Evolutionary conservation across 1,140 invertebrate genomes (phyloP), one percentile per base, ranked within the genome.

Genomic region (Marisa cornuarietis): DNA sequence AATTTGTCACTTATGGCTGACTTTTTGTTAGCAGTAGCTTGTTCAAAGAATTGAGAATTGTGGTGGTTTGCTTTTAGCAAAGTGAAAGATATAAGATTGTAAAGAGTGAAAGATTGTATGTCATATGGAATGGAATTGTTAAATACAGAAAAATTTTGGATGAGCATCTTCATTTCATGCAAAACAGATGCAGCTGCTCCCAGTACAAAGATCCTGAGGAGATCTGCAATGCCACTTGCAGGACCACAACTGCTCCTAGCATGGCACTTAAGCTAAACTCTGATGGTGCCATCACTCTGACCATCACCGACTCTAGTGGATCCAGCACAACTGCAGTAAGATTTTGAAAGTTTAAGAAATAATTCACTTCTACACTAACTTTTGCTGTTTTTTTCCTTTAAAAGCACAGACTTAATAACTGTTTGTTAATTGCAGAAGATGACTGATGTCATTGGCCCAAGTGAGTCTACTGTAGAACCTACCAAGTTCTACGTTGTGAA

Each of bases 141-240:
- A 58, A 58, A 58, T 58, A 58, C 0, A 58, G 16, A 18, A 58
- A 58, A 0, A 58, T 58, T 58, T 58, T 58, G 54, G 1, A 58
- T 58, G 54, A 58, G 31, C 54, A 58, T 58, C 54, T 58, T 18
- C 54, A 1, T 18, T 58, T 58, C 54, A 11, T 58, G 54, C 54
- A 58, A 58, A 58, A 7, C 78, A 90, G 89, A 54, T 90, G 89
- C 81, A 69, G 81, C 31, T 90, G 89, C 84, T 52, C 84, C 16
- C 58, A 52, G 6, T 88, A 88, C 66, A 79, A 66, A 16, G 83
- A 86, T n/a, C 79, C 87, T 14, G 76, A 82, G 10, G 76, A 83
- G 54, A 85, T 90, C 51, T 90, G 89, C 84, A 79, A 90, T 66
- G 20, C 73, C 8, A 79, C 77, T 0, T 90, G 89, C 74, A 78